Base-by-base conservation (phyloP, 2,797 vertebrate genomes). In the Buceros bicornis region DNA sequence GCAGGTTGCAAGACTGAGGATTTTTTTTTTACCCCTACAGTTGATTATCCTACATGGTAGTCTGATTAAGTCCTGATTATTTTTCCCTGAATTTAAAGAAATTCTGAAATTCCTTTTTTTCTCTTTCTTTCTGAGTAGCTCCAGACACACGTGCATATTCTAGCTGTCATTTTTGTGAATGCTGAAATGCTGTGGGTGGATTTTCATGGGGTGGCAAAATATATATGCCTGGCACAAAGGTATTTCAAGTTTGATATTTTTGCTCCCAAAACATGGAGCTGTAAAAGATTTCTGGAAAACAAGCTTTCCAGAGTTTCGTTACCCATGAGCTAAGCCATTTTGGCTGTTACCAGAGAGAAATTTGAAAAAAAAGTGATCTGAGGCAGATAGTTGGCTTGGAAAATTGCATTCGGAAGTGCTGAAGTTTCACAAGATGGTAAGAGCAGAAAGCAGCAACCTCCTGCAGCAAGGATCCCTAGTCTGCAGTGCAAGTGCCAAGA, bases 371-470 rank as follows among this genome's bases (percentile, higher is more conserved):
- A 90, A 62, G 31, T 21, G 13, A 82, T 91, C 35, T 4, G 19
- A 90, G 70, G 77, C 94, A 93, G 82, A 88, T 83, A 93, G 50
- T 47, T 95, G 88, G 82, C 92, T 87, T 90, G 77, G 48, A 72
- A 84, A 90, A 37, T 47, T 66, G 28, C 33, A 21, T 87, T 90
- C 4, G 3, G 72, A 64, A 89, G 56, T 73, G 66, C 50, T 90
- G 91, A 92, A 88, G 65, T 93, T 87, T 82, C 35, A 11, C 88
- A 87, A 47, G 92, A 53, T 43, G 76, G 19, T 35, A 79, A 58
- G 70, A 93, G 67, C 50, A 69, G 90, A 69, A 77, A 93, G 89
- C 65, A 72, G 70, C 69, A 31, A 18, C 64, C 35, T 94, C 61
- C 54, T 58, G 61, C 17, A 72, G 62, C 48, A 29, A 37, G 85